A percentile compares a stretch with the other conserved stretches of the same genome.
These are phyloP conservation scores for Folsomia manolachei DNA, from an alignment of 2,888 invertebrate genomes.

Conservation along the genomic window DNA sequence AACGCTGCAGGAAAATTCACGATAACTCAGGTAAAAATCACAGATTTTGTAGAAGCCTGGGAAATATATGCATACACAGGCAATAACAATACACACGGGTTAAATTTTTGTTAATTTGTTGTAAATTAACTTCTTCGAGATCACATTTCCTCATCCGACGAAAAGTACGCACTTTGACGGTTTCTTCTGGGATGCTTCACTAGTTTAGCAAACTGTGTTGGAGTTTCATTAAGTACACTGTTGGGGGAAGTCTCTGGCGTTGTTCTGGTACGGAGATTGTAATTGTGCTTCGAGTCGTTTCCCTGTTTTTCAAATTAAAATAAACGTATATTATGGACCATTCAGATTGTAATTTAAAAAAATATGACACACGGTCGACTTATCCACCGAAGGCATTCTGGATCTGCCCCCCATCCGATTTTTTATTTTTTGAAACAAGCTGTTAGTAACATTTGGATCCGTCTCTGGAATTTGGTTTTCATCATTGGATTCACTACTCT, in stretches of 20 bases:
- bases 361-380: background rate
- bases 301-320: too few species aligned
- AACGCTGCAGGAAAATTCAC: background rate
- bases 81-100: too few species aligned
- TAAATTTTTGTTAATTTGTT: too few species aligned
- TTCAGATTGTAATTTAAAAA: too few species aligned
- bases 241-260: background rate
- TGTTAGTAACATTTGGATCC: background rate
- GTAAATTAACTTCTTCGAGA: background rate
- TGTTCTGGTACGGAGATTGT: slow-evolving; percentile 7
- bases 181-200: background rate
- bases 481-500: background rate
- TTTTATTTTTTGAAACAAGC: background rate
- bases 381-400: background rate
- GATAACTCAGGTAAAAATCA: background rate
- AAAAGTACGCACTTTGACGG: background rate
- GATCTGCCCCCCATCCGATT: background rate
- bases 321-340: too few species aligned
- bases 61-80: background rate
- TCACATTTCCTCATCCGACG: slow-evolving; percentile 15
- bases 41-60: background rate
- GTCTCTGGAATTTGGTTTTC: slow-evolving; percentile 14
- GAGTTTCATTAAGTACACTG: background rate
- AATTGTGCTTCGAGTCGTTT: background rate
- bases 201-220: slow-evolving; percentile 8